Conservation (phyloP, 2,888 invertebrate species). For the Mimas tiliae region DNA sequence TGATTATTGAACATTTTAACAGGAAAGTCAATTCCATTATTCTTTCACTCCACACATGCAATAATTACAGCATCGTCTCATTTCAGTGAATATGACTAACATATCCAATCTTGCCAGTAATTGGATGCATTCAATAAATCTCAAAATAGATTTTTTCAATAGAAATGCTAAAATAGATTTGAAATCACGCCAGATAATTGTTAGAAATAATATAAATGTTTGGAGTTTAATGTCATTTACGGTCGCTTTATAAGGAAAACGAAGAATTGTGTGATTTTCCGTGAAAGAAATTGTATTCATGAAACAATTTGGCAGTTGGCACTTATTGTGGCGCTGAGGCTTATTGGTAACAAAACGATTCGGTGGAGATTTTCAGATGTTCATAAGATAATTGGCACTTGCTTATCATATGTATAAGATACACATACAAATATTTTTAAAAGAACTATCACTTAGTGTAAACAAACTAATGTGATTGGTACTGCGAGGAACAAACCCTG, state of each 20-base stretch:
- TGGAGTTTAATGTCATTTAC: background rate
- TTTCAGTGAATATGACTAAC: conserved; percentile 9
- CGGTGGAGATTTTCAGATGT: background rate
- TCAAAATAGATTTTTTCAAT: conserved; percentile 13
- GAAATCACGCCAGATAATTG: conserved; percentile 12
- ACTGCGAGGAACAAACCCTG: no score
- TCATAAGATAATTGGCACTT: background rate
- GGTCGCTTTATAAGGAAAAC: background rate
- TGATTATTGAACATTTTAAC: no score
- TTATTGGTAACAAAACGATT: background rate
- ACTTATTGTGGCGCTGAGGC: background rate
- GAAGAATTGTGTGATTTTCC: background rate
- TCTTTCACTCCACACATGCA: background rate
- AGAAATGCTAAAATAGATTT: conserved; percentile 16
- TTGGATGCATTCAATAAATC: background rate
- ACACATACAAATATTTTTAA: no score
- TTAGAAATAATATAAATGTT: background rate
- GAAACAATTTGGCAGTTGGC: background rate
- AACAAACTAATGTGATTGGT: background rate
- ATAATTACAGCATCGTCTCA: conserved; percentile 1
- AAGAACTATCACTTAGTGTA: no score
- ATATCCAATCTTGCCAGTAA: conserved; percentile 17
- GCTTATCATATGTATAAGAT: background rate
- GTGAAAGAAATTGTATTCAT: conserved; percentile 1
- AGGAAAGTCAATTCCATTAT: no score